These are phyloP conservation scores for Urosaurus nigricauda DNA, from an alignment of 2,797 vertebrate species.

Conservation along the genomic window DNA sequence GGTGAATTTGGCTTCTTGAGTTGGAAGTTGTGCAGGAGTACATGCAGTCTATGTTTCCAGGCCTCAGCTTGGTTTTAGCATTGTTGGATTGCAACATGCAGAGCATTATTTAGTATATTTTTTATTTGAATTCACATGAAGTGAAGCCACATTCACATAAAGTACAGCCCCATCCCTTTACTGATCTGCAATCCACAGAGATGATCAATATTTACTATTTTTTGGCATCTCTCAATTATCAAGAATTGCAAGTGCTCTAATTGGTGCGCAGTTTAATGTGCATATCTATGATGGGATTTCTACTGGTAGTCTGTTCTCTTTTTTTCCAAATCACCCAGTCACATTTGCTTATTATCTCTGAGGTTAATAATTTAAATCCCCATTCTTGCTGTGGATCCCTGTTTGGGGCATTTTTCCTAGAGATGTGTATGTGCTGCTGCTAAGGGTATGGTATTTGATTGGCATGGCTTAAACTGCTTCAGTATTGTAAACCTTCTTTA, in stretches of 20 bases:
- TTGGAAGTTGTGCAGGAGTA: neutral
- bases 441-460: neutral
- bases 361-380: neutral
- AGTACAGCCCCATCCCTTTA: neutral
- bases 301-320: constrained; percentile 10
- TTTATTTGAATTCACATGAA: neutral
- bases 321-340: neutral
- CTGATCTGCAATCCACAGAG: neutral
- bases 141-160: too few relatives aligned
- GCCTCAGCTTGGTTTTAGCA: neutral
- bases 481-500: neutral
- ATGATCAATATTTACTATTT: neutral
- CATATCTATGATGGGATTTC: accelerated
- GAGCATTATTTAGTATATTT: neutral
- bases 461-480: neutral
- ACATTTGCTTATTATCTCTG: neutral
- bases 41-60: accelerated
- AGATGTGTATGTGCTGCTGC: neutral
- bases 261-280: neutral
- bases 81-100: neutral
- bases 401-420: neutral
- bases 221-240: neutral
- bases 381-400: neutral
- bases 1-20: neutral
- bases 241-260: accelerated